These are phyloP conservation scores for Lophura swinhoii DNA, from an alignment of 2,797 vertebrate species.

Conservation along the genomic window DNA sequence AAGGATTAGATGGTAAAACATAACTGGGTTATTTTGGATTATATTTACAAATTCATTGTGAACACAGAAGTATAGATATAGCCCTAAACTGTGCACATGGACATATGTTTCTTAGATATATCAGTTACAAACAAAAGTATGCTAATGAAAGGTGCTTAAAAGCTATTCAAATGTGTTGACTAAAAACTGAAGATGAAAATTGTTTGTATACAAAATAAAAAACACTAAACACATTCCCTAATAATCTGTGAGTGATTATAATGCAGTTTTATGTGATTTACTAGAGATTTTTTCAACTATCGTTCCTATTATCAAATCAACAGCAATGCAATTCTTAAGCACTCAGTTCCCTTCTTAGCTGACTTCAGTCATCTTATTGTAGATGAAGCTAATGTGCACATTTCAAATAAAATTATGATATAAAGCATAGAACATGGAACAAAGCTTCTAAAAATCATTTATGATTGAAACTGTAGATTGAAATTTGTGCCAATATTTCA, in stretches of 20 bases:
- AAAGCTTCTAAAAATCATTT: conserved; percentile 45
- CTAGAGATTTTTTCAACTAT: not conserved
- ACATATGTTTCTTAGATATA: not conserved
- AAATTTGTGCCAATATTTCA: conserved; percentile 29
- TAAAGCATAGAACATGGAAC: conserved; percentile 37
- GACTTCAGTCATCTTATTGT: no score
- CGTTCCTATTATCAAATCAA: conserved; percentile 59
- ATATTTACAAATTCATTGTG: not conserved
- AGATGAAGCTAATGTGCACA: not conserved
- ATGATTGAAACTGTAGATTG: conserved; percentile 34
- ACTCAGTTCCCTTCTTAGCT: conserved; percentile 52
- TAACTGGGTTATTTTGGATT: conserved; percentile 11
- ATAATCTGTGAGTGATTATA: conserved; percentile 47
- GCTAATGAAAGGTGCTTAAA: conserved; percentile 11
- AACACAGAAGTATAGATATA: not conserved
- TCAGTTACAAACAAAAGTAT: not conserved
- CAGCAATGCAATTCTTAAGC: conserved; percentile 57
- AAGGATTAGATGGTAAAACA: not conserved
- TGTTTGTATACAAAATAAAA: conserved; percentile 13
- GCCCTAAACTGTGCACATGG: not conserved
- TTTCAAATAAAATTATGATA: conserved; percentile 12
- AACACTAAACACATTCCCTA: conserved; percentile 20
- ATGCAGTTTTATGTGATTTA: conserved; percentile 17
- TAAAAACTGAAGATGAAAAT: conserved; percentile 29
- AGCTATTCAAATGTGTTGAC: conserved; percentile 26